Percentiles rank a stretch among this genome's conserved stretches.
These are phyloP conservation scores for Scrobipalpa atriplicella DNA, from an alignment of 2,888 invertebrate species.

Conservation along the genomic window DNA sequence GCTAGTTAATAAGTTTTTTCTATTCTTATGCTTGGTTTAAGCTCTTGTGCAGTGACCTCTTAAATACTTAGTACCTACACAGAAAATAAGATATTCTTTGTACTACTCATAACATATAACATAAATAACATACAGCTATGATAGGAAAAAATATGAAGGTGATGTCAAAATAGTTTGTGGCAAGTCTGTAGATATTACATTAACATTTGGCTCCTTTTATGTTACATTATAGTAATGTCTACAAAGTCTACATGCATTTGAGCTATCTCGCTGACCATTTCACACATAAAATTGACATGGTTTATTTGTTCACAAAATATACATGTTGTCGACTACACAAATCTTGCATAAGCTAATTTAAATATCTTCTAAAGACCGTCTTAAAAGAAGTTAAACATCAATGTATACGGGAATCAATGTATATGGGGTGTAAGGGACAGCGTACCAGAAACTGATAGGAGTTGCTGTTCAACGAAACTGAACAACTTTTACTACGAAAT, in stretches of 20 bases:
- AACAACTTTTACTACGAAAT: too few species aligned
- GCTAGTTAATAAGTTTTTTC: slow-evolving; percentile 14
- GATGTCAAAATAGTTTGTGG: too few species aligned
- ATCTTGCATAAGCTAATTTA: not conserved
- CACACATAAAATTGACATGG: not conserved
- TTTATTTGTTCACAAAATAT: not conserved
- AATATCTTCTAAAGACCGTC: not conserved
- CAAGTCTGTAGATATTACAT: not conserved
- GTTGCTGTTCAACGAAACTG: too few species aligned
- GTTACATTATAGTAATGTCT: too few species aligned
- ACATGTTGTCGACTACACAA: slow-evolving; percentile 1
- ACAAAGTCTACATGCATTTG: not conserved
- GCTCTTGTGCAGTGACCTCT: not conserved
- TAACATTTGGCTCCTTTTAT: too few species aligned
- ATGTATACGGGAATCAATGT: not conserved
- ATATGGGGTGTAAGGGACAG: not conserved
- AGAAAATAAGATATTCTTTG: too few species aligned
- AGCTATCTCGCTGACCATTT: not conserved
- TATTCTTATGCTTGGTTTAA: slow-evolving; percentile 22
- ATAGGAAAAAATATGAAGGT: too few species aligned
- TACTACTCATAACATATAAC: not conserved
- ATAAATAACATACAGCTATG: not conserved
- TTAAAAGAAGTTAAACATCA: slow-evolving; percentile 16
- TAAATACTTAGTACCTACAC: not conserved
- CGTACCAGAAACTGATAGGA: too few species aligned